Evolutionary conservation across 2,797 vertebrate species (phyloP), one percentile per base, ranked within the genome.

Genomic region (Dromococcyx pavoninus): DNA sequence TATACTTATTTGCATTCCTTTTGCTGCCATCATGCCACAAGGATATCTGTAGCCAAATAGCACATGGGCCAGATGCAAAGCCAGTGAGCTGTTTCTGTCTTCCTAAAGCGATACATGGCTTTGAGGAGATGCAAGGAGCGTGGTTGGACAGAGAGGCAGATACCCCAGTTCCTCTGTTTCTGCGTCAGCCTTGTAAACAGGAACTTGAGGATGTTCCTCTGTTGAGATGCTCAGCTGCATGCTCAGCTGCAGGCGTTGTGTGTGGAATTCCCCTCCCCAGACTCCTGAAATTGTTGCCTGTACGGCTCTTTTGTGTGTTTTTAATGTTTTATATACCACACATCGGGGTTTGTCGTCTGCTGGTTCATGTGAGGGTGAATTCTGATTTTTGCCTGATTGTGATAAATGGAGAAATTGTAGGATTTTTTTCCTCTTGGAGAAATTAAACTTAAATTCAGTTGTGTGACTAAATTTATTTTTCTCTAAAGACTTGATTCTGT

Each of bases 141-240:
- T 13, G 44, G 25, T 13, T 86, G 66, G 48, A 32, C 12, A 28
- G 22, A 48, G 2, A 10, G 85, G 27, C 60, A 71, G 54, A 17
- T 64, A 50, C 70, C 66, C 48, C 35, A 13, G 37, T 70, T 94
- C 82, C 73, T 82, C 67, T 77, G 28, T 27, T 95, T 71, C 9
- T 69, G 30, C 88, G 17, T 83, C 81, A 81, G 65, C 60, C 81
- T 65, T 41, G 60, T 93, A 78, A 95, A 86, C 88, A 95, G 93
- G 91, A 30, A 32, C 77, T 74, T 5, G 5, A 48, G 86, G 57
- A n/a, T 75, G 93, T 89, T 91, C 89, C 86, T 92, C 71, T 10
- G 4, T 15, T 48, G 73, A 73, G 76, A 11, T 86, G 64, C n/a
- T 85, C 27, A 58, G 2, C 25, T 3, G 4, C 61, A 19, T 0